Conservation (phyloP, 2,797 vertebrate genomes). For the Menidia menidia region DNA sequence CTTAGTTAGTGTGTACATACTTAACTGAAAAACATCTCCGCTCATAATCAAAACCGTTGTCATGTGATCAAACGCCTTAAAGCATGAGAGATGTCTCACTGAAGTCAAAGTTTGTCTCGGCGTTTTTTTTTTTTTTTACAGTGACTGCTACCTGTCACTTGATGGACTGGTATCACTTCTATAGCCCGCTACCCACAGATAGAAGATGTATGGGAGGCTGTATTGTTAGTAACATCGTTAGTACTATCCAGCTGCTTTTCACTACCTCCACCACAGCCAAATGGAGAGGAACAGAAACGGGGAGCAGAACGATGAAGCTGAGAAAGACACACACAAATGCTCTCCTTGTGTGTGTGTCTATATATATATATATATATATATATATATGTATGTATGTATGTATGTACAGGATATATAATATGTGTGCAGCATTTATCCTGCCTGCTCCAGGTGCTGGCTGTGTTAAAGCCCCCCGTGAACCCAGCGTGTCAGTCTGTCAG, state of each 20-base stretch:
- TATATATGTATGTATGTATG: not conserved
- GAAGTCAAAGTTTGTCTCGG: conserved; percentile 59
- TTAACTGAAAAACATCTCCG: conserved; percentile 32
- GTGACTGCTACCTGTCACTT: conserved; percentile 47
- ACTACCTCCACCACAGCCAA: conserved; percentile 64
- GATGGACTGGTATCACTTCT: conserved; percentile 59
- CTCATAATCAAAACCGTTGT: conserved; percentile 61
- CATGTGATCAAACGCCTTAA: conserved; percentile 62
- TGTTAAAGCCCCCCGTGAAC: conserved; percentile 84
- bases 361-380: not conserved
- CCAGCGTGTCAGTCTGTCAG: conserved; percentile 85
- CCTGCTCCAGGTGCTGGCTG: conserved; percentile 84
- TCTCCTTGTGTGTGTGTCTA: no score
- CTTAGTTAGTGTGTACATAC: conserved; percentile 21
- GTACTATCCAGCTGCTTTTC: conserved; percentile 74
- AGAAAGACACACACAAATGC: conserved; percentile 24
- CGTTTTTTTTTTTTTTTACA: conserved; percentile 59
- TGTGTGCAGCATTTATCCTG: conserved; percentile 79
- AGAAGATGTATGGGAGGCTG: conserved; percentile 53
- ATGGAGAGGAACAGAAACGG: conserved; percentile 62
- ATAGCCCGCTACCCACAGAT: conserved; percentile 39
- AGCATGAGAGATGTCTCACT: conserved; percentile 57
- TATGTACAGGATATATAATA: conserved; percentile 21
- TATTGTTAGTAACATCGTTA: conserved; percentile 76
- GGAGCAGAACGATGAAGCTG: conserved; percentile 49